Conservation (phyloP, 2,888 invertebrate species). For the Scaptomyza flava region DNA sequence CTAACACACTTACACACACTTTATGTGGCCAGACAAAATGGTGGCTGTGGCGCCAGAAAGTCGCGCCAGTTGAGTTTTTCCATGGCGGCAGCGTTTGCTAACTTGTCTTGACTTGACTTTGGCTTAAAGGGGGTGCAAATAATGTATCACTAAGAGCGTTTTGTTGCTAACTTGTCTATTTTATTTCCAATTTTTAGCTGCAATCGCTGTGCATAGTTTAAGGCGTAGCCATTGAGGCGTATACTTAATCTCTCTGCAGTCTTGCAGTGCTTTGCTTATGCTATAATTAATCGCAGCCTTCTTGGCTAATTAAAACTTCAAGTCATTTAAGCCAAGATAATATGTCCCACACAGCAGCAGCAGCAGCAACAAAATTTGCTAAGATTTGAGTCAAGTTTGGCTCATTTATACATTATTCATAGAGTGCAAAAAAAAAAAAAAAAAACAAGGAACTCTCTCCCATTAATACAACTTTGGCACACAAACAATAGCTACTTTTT, state of each 20-base stretch:
- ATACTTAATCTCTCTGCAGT: constrained; percentile 41
- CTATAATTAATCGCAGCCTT: constrained; percentile 36
- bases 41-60: constrained; percentile 82
- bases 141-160: neutral
- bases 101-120: constrained; percentile 42
- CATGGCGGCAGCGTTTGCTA: constrained; percentile 73
- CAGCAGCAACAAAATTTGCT: constrained; percentile 15
- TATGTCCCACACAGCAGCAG: constrained; percentile 14
- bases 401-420: constrained; percentile 38
- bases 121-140: constrained; percentile 1
- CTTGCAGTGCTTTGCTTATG: neutral
- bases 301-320: constrained; percentile 54
- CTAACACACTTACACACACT: constrained; percentile 37
- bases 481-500: constrained; percentile 34
- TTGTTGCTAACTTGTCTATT: constrained; percentile 18
- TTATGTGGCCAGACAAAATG: constrained; percentile 81
- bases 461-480: constrained; percentile 54
- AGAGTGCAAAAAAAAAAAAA: constrained; percentile 25
- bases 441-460: constrained; percentile 9
- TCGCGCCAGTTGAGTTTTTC: constrained; percentile 84
- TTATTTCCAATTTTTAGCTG: constrained; percentile 1
- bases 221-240: constrained; percentile 28
- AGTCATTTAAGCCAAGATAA: constrained; percentile 21
- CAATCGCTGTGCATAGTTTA: constrained; percentile 28
- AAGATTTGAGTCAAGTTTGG: constrained; percentile 28